Evolutionary conservation across 2,888 invertebrate species (phyloP).

Genomic region (Rugalucina vietnamica): DNA sequence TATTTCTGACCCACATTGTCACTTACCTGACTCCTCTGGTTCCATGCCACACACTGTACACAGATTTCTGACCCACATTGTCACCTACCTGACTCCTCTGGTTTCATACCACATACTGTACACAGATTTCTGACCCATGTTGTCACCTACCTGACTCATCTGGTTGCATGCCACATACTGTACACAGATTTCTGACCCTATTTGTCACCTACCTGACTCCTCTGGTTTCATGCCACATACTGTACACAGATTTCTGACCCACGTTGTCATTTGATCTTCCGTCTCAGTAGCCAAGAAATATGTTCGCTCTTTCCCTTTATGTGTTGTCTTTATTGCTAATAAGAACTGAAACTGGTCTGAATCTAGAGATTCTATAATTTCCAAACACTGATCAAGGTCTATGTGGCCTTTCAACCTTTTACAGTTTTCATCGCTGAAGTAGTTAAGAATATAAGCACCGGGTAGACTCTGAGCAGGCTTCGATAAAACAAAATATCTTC

Average conservation of each 20-base stretch:
- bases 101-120: not conserved
- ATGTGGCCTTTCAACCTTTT: slow-evolving; percentile 85
- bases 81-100: not conserved
- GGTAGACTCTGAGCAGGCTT: slow-evolving; percentile 96
- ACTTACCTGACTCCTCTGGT: too few relatives aligned
- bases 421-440: slow-evolving; percentile 90
- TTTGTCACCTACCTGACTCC: slow-evolving; percentile 70
- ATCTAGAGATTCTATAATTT: slow-evolving; percentile 87
- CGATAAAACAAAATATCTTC: slow-evolving; percentile 94
- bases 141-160: slow-evolving; percentile 75
- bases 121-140: not conserved
- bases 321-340: slow-evolving; percentile 80
- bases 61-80: slow-evolving; percentile 96
- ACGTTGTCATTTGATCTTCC: slow-evolving; percentile 96
- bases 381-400: slow-evolving; percentile 97
- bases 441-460: slow-evolving; percentile 96
- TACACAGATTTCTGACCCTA: slow-evolving; percentile 97
- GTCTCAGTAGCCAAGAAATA: slow-evolving; percentile 97
- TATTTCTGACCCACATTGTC: too few relatives aligned
- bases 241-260: slow-evolving; percentile 97
- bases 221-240: slow-evolving; percentile 89
- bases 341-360: slow-evolving; percentile 78
- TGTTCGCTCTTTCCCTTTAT: slow-evolving; percentile 88
- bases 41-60: slow-evolving; percentile 97
- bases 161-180: slow-evolving; percentile 90